A percentile compares a stretch with the other conserved stretches of the same genome.
Evolutionary conservation across 2,888 invertebrate species (phyloP).

Genomic region (Nomada ruficornis): DNA sequence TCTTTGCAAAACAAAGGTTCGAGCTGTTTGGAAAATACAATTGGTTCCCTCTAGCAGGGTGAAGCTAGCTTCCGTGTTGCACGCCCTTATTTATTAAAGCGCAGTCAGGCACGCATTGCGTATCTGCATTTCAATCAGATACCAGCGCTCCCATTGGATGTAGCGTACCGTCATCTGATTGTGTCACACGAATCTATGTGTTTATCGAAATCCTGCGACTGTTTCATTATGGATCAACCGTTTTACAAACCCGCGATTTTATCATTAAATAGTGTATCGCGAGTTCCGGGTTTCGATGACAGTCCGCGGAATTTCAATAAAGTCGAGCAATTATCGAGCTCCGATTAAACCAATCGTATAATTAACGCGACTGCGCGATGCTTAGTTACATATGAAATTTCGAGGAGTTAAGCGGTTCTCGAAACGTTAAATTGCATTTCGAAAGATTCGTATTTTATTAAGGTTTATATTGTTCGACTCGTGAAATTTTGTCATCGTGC

Average conservation of each 20-base stretch:
- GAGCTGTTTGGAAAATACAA: background rate
- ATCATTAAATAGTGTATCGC: constrained; percentile 28
- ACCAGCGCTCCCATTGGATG: constrained; percentile 15
- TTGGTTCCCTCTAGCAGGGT: background rate
- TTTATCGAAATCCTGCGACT: constrained; percentile 24
- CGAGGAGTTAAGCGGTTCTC: background rate
- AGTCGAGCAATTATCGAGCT: constrained; percentile 23
- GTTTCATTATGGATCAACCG: constrained; percentile 9
- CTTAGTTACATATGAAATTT: background rate
- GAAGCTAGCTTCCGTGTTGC: background rate
- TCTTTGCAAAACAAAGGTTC: background rate
- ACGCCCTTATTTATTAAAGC: constrained; percentile 34
- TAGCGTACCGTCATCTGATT: constrained; percentile 22
- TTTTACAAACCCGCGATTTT: constrained; percentile 13
- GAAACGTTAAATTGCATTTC: constrained; percentile 3
- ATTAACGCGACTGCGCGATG: constrained; percentile 24
- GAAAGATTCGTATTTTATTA: background rate
- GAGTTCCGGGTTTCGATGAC: background rate
- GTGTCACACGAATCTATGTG: constrained; percentile 27
- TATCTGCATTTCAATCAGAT: constrained; percentile 8
- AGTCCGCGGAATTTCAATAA: constrained; percentile 42
- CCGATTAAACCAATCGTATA: constrained; percentile 14
- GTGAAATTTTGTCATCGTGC: too few species aligned
- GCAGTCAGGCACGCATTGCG: constrained; percentile 17
- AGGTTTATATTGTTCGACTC: background rate